Evolutionary conservation across 2,888 invertebrate species (phyloP), one percentile per base, ranked within the genome.

Genomic region (Xanthia icteritia): DNA sequence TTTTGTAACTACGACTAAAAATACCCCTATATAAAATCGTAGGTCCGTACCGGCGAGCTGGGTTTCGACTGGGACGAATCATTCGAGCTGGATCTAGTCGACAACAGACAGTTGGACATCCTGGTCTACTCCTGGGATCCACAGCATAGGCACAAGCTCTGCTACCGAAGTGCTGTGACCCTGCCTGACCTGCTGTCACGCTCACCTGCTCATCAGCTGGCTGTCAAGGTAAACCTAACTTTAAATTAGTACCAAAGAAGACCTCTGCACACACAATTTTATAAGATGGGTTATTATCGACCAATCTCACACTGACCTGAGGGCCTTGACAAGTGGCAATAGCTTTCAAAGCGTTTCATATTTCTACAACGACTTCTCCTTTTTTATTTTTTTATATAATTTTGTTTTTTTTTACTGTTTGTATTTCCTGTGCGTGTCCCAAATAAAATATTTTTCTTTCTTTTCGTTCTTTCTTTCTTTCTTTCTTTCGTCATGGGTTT

Each of bases 61-160:
- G 99, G 99, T 93, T 99, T 99, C 94, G 99, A 99, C 95, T 99
- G 99, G 99, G 99, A 99, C 93, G 99, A 99, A 94, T 99, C 99
- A 27, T 99, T 99, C 93, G 99, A 99, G 93, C 97, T 99, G 90
- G 99, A 99, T 93, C 97, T 99, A 82, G 99, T 99, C 64, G 98
- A 99, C 91, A 99, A 99, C 92, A 98, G 98, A 89, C 99, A 99
- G 94, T 97, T 99, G 86, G 99, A 99, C 92, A 98, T 99, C 86
- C 97, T 99, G 87, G 99, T 99, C 71, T 99, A 99, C 96, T 99
- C 99, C 13, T 99, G 99, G 99, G 99, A 99, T 96, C 99, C 99
- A 0, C 99, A 99, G 94, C 99, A 99, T 92, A 97, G 99, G 90
- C 99, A 99, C 96, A 99, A 99, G 94, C 97, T 99, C 70, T 99